These are phyloP conservation scores for Mechanitis mazaeus DNA, from an alignment of 2,888 invertebrate genomes.

Conservation along the genomic window DNA sequence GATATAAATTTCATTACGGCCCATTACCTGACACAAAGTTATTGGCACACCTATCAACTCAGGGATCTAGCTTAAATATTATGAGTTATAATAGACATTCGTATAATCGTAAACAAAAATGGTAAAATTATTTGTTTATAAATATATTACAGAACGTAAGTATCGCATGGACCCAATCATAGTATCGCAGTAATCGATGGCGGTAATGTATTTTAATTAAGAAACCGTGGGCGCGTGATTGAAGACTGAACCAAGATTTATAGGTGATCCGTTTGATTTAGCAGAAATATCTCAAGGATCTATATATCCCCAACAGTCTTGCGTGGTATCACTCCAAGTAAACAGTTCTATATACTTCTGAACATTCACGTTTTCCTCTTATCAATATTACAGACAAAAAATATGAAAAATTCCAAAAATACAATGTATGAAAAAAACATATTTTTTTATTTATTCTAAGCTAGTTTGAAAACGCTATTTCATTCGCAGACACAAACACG, in stretches of 20 bases:
- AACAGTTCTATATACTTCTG: neutral
- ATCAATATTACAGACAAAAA: neutral
- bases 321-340: neutral
- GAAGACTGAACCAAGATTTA: constrained; percentile 19
- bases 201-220: constrained; percentile 57
- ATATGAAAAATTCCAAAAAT: no score
- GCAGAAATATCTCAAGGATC: constrained; percentile 5
- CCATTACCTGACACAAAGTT: constrained; percentile 5
- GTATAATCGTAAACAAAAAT: no score
- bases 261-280: constrained; percentile 9
- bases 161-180: constrained; percentile 31
- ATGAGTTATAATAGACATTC: neutral
- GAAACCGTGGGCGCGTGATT: constrained; percentile 41
- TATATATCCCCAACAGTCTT: neutral
- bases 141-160: neutral
- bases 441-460: constrained; percentile 3
- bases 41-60: constrained; percentile 5
- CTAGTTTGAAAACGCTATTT: constrained; percentile 24
- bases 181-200: constrained; percentile 42
- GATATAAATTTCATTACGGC: constrained; percentile 6
- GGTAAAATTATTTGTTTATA: neutral
- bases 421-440: no score
- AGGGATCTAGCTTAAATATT: neutral
- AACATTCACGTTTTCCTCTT: no score
- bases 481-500: constrained; percentile 33